Evolutionary conservation across 2,888 invertebrate genomes (phyloP), one percentile per base, ranked within the genome.

Genomic region (Lasius fuliginosus): DNA sequence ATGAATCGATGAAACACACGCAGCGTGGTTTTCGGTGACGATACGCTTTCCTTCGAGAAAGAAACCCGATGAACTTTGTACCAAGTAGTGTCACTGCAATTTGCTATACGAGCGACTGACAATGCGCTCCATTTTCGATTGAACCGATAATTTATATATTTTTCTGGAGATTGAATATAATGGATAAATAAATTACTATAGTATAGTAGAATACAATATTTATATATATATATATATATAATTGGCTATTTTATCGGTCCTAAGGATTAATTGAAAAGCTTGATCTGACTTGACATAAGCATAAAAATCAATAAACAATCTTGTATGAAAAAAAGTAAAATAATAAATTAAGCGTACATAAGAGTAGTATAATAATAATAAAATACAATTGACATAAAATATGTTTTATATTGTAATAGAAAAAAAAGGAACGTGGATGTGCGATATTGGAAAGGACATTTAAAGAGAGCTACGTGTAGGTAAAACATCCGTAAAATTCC

Each of bases 31-130:
- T 49, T 49, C 40, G 58, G 62, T 27, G 56, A 23, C n/a, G 23
- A 36, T n/a, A 15, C 46, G 36, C 23, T 9, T 3, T 23, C n/a
- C 12, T 2, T 36, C 36, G 18, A 27, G 11, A 27, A 46, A n/a
- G 6, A 27, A 82, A 68, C 40, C 27, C 40, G 18, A 60, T 73
- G 60, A 62, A 81, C 79, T 62, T 81, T 81, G 23, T 11, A 12
- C 60, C 33, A 46, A 12, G 4, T 33, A 33, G 33, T 23, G 23
- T 46, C 23, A 15, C 42, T 12, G 15, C 15, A 46, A 40, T 68
- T 56, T 18, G 5, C 23, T 42, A 5, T 46, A 18, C 27, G 49
- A 12, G 27, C 36, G 36, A 65, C 75, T 75, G 67, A 75, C 23
- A 30, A 75, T 23, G 15, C 11, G 30, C 15, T 9, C 1, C 1